Evolutionary conservation across 2,797 vertebrate genomes (phyloP).

Genomic region (Brachyrhaphis roseni): DNA sequence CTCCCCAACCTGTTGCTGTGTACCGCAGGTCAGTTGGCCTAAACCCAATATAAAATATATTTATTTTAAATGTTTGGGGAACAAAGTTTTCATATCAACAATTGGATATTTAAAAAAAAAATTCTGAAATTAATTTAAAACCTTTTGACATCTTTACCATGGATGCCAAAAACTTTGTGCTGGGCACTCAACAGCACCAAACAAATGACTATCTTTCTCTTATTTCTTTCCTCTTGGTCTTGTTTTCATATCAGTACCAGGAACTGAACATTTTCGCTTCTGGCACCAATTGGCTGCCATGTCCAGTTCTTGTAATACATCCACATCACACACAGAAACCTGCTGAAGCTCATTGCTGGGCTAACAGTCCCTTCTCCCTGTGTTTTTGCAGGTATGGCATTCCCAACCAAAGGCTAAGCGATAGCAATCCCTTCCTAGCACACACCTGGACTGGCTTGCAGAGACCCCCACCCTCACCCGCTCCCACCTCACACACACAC

Average conservation of each 20-base stretch:
- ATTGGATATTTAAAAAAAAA: no score
- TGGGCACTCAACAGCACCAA: not conserved
- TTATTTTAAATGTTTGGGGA: constrained; percentile 1
- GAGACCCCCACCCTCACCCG: constrained; percentile 37
- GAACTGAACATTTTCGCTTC: not conserved
- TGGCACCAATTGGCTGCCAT: constrained; percentile 26
- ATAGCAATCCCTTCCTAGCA: constrained; percentile 70
- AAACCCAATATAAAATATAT: not conserved
- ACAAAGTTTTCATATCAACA: not conserved
- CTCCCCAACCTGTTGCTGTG: not conserved
- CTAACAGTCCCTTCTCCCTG: constrained; percentile 89
- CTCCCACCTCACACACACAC: not conserved
- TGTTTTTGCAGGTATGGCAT: constrained; percentile 99
- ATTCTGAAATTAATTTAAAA: not conserved
- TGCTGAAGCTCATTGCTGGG: constrained; percentile 67
- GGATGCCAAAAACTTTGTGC: not conserved
- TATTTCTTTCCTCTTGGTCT: not conserved
- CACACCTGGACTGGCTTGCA: constrained; percentile 79
- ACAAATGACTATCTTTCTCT: not conserved
- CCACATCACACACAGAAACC: constrained; percentile 5
- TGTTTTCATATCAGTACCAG: not conserved
- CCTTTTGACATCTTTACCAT: not conserved
- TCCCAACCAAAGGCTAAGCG: constrained; percentile 99
- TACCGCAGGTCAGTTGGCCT: not conserved
- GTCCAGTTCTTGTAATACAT: constrained; percentile 75